Percentiles rank a stretch among this genome's conserved stretches.
phyloP scores from a whole-genome alignment of 2,797 vertebrate species.

The Catostomus latipinnis region DNA sequence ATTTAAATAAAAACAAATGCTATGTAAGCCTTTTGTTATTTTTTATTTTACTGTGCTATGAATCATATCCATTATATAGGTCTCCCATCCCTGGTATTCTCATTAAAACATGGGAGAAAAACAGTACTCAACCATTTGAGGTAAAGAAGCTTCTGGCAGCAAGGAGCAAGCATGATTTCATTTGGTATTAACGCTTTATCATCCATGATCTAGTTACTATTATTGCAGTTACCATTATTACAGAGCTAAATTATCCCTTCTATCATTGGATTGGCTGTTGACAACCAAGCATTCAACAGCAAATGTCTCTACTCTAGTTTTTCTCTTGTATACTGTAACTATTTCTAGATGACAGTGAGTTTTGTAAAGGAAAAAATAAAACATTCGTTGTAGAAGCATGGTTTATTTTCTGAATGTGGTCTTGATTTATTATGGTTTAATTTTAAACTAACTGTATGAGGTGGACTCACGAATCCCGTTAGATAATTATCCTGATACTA shows the following conservation, averaged over 20 bases:
- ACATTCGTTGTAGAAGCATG: slow-evolving; percentile 89
- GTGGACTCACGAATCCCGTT: no score
- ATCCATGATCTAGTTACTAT: slow-evolving; percentile 59
- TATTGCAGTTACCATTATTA: slow-evolving; percentile 63
- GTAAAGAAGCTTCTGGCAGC: slow-evolving; percentile 68
- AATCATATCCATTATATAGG: slow-evolving; percentile 78
- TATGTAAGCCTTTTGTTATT: slow-evolving; percentile 63
- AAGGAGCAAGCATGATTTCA: slow-evolving; percentile 64
- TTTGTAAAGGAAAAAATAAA: slow-evolving; percentile 88
- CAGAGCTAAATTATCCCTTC: slow-evolving; percentile 45
- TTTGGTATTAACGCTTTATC: slow-evolving; percentile 94
- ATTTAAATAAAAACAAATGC: slow-evolving; percentile 48
- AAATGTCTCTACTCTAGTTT: slow-evolving; percentile 79
- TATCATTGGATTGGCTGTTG: slow-evolving; percentile 87
- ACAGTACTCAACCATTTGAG: slow-evolving; percentile 76
- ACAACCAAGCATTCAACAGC: slow-evolving; percentile 88
- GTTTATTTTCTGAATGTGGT: neutral
- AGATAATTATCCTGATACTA: no score
- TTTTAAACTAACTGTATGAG: neutral
- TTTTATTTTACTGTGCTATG: slow-evolving; percentile 82
- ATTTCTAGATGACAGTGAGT: slow-evolving; percentile 92
- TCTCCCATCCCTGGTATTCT: slow-evolving; percentile 78
- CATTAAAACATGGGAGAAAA: slow-evolving; percentile 75
- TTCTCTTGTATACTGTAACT: slow-evolving; percentile 82
- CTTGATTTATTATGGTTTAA: neutral